A percentile compares a stretch with the other conserved stretches of the same genome.
phyloP scores from a whole-genome alignment of 2,888 invertebrate species.

The Trypoxylon attenuatum region DNA sequence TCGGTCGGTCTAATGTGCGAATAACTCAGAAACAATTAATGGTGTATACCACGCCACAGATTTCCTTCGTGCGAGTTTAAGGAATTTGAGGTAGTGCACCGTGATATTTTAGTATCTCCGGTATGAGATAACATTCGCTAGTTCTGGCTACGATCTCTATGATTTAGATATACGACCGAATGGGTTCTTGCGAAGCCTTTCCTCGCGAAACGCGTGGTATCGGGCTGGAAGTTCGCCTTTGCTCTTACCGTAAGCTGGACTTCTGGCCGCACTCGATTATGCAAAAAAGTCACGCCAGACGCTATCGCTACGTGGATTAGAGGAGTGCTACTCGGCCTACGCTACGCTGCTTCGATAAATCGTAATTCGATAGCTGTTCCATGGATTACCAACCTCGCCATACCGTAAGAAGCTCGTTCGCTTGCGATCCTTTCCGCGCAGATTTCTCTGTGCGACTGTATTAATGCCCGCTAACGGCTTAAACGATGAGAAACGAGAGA shows the following conservation, averaged over 20 bases:
- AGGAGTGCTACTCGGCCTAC: too few relatives aligned
- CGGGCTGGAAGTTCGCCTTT: conserved; percentile 40
- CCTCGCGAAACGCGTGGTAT: conserved; percentile 38
- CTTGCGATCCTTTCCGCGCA: too few relatives aligned
- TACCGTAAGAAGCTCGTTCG: too few relatives aligned
- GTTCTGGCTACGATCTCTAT: conserved; percentile 28
- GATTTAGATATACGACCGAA: conserved; percentile 48
- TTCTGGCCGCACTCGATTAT: conserved; percentile 7
- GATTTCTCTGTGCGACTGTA: too few relatives aligned
- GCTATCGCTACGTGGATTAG: too few relatives aligned
- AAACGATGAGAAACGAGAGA: too few relatives aligned
- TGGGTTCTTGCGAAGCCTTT: conserved; percentile 29
- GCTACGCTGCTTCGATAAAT: too few relatives aligned
- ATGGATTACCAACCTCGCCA: too few relatives aligned
- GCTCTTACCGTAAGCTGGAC: conserved; percentile 35
- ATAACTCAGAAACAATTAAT: conserved; percentile 10
- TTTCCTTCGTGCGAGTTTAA: conserved; percentile 18
- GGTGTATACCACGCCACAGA: neutral
- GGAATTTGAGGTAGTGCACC: conserved; percentile 19
- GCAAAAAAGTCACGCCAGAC: too few relatives aligned
- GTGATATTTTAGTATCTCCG: conserved; percentile 9
- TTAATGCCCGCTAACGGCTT: too few relatives aligned
- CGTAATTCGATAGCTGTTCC: too few relatives aligned
- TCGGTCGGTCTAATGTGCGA: conserved; percentile 1
- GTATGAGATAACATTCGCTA: conserved; percentile 21